A percentile compares a stretch with the other conserved stretches of the same genome.
phyloP scores from a whole-genome alignment of 2,113 vertebrate species.

The Gymnogyps californianus region DNA sequence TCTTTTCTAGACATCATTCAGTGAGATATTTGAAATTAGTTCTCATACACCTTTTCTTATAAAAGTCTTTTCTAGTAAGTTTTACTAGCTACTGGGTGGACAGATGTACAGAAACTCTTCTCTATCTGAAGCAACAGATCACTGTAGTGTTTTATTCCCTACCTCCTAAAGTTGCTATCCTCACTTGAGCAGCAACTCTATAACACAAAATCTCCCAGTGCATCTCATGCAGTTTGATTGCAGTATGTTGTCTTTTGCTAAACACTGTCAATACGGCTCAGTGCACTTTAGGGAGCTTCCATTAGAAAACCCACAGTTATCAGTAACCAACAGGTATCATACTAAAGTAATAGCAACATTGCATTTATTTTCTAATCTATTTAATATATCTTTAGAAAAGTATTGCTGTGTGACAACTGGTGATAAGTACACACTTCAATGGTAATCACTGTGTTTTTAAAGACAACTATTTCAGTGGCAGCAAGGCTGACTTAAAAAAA shows the following conservation, averaged over 20 bases:
- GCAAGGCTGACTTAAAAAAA: conserved; percentile 19
- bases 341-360: neutral
- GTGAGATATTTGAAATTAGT: neutral
- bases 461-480: neutral
- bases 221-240: neutral
- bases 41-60: neutral
- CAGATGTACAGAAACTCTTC: neutral
- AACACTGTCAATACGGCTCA: neutral
- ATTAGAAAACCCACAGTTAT: neutral
- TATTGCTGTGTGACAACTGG: neutral
- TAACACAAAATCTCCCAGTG: neutral
- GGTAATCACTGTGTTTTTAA: neutral
- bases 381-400: neutral
- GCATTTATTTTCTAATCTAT: neutral
- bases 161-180: neutral
- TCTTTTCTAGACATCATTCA: neutral
- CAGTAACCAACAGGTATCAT: neutral
- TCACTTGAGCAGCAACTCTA: neutral
- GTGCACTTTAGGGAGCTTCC: neutral
- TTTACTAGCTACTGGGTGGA: neutral
- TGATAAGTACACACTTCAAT: neutral
- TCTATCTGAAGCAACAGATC: neutral
- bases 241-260: neutral
- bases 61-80: neutral
- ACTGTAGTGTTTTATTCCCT: neutral